Percentiles rank a stretch among this genome's conserved stretches.
These are phyloP conservation scores for Drosophila albomicans DNA, from an alignment of 1,140 invertebrate species.

Conservation along the genomic window DNA sequence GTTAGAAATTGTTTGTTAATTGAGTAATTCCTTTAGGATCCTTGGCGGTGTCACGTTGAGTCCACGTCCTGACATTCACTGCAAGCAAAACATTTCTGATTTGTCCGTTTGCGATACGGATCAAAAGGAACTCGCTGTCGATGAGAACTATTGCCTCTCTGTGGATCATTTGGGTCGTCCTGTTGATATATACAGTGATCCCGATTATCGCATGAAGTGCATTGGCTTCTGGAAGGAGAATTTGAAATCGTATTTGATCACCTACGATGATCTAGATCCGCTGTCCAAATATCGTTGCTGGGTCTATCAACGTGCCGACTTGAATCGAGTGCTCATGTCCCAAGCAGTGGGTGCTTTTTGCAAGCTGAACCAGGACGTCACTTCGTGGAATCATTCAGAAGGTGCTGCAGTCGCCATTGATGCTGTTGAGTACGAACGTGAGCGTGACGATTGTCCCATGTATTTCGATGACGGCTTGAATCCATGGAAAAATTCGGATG, in stretches of 20 bases:
- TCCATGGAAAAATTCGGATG: slow-evolving; percentile 92
- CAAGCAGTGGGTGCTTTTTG: slow-evolving; percentile 96
- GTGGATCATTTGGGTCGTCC: slow-evolving; percentile 97
- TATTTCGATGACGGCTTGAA: slow-evolving; percentile 96
- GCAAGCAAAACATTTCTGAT: slow-evolving; percentile 97
- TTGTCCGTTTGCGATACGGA: slow-evolving; percentile 97
- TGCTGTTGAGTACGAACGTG: slow-evolving; percentile 96
- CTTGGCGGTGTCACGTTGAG: slow-evolving; percentile 96
- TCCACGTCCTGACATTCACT: slow-evolving; percentile 96
- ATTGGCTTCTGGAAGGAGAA: slow-evolving; percentile 99
- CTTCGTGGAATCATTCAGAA: slow-evolving; percentile 93
- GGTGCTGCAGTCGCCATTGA: slow-evolving; percentile 96
- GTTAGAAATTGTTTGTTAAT: background rate
- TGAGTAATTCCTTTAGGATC: slow-evolving; percentile 87
- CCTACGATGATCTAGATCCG: slow-evolving; percentile 97
- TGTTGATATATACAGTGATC: slow-evolving; percentile 96
- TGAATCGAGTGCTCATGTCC: slow-evolving; percentile 95
- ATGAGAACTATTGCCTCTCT: slow-evolving; percentile 98
- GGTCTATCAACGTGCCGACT: slow-evolving; percentile 98
- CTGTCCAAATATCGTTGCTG: slow-evolving; percentile 98
- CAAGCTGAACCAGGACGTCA: slow-evolving; percentile 95
- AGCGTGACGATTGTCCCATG: slow-evolving; percentile 97
- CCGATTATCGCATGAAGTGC: slow-evolving; percentile 98
- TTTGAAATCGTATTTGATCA: slow-evolving; percentile 98
- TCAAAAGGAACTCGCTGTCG: slow-evolving; percentile 96